Evolutionary conservation across 2,888 invertebrate genomes (phyloP), one percentile per base, ranked within the genome.

Genomic region (Leptopterna dolabrata): DNA sequence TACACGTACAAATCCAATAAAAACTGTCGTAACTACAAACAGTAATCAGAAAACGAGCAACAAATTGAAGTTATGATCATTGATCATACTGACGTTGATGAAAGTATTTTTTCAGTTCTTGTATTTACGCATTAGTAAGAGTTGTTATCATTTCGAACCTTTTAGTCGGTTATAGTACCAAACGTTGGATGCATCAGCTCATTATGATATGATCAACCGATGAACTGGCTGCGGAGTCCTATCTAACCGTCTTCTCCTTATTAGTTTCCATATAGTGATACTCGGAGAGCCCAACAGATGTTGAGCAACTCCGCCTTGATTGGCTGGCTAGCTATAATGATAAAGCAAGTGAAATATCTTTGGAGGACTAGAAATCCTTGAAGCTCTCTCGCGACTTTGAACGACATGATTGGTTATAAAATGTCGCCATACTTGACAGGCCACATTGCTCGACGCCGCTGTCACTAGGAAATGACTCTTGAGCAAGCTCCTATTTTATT

Each of bases 361-460:
- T 16, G 81, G 81, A 55, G 36, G 55, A 81, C 81, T 81, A 55
- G 81, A 55, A 81, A 81, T 81, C 81, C 81, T 81, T 81, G 81
- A 81, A 7, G 55, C 11, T 14, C 41, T 76, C 30, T 41, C 36
- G 27, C 51, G 81, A 81, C 78, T 78, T 78, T 41, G 55, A 55
- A 55, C 81, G 81, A 81, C 81, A 81, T 81, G 81, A 81, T 81
- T 55, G 81, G 51, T 81, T 81, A 81, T 81, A 81, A 81, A 81
- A 81, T 81, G 81, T 81, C 81, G 55, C 51, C 81, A 55, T 81
- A 55, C 81, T 81, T 81, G 81, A 81, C 81, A 81, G 55, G 81
- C 55, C 43, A 27, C 81, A 55, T 81, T 81, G 81, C 81, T 51
- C 43, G 47, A 29, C 24, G 41, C 78, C 41, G 78, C 27, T 36